A percentile compares a stretch with the other conserved stretches of the same genome.
These are phyloP conservation scores for Drosophila eohydei DNA, from an alignment of 2,888 invertebrate species.

Conservation along the genomic window DNA sequence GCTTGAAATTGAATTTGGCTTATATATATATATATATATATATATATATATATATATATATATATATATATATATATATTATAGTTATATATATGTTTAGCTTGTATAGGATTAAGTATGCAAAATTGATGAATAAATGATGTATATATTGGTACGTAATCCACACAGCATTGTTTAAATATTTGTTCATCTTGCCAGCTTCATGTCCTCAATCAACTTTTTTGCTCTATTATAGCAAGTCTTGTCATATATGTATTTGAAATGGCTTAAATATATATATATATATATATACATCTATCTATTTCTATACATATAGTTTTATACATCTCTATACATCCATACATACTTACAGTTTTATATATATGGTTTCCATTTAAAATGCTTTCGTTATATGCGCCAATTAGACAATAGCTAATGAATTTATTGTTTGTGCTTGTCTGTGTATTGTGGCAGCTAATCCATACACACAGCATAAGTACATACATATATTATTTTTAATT, in stretches of 20 bases:
- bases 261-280: background rate
- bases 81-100: no score
- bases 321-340: background rate
- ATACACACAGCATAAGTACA: slow-evolving; percentile 34
- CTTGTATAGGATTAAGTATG: no score
- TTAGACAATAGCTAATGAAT: slow-evolving; percentile 77
- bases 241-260: background rate
- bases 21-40: no score
- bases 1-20: no score
- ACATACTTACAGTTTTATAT: background rate
- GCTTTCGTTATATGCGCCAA: slow-evolving; percentile 77
- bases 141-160: no score
- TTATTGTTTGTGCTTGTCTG: slow-evolving; percentile 45
- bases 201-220: background rate
- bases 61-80: no score
- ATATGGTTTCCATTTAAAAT: slow-evolving; percentile 46
- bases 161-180: no score
- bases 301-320: background rate
- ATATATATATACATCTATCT: background rate
- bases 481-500: slow-evolving; percentile 64
- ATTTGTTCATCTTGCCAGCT: no score
- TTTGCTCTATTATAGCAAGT: background rate
- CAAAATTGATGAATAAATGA: no score
- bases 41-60: no score
- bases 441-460: slow-evolving; percentile 30